Percentiles rank a stretch among this genome's conserved stretches.
Conservation (phyloP, 53 echinoderm and acorn worm genomes). For the Holothuria leucospilota region DNA sequence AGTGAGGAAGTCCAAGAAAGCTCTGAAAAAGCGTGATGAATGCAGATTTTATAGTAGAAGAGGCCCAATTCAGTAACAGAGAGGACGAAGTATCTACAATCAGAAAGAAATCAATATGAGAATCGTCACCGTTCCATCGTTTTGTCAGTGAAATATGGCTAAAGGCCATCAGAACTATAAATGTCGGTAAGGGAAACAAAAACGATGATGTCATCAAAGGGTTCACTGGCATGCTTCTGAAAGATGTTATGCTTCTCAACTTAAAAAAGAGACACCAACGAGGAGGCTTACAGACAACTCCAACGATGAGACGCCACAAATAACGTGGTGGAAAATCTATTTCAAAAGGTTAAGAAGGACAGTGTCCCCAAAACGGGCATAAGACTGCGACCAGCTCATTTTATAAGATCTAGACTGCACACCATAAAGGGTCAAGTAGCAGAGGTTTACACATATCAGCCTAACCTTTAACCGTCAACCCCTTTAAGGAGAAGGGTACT, state of each 20-base stretch:
- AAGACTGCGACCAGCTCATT: neutral
- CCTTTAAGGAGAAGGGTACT: too few relatives aligned
- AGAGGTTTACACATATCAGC: neutral
- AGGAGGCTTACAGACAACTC: too few relatives aligned
- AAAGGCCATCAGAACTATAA: neutral
- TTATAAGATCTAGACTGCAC: neutral
- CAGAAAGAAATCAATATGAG: neutral
- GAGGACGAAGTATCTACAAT: neutral
- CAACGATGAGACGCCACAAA: neutral
- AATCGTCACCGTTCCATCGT: slow-evolving; percentile 15
- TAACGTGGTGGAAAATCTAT: slow-evolving; percentile 32
- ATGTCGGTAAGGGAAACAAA: neutral
- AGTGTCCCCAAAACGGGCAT: neutral
- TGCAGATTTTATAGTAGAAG: too few relatives aligned
- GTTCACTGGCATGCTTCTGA: neutral
- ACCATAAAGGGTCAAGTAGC: neutral
- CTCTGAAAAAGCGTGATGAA: too few relatives aligned
- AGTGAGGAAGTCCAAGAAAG: neutral
- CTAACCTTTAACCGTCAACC: neutral
- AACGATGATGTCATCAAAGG: neutral
- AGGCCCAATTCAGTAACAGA: neutral
- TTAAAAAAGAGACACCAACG: neutral
- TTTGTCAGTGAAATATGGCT: neutral
- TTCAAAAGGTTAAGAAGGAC: slow-evolving; percentile 31
- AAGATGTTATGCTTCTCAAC: slow-evolving; percentile 1